Evolutionary conservation across 2,797 vertebrate genomes (phyloP), one percentile per base, ranked within the genome.

Genomic region (Potorous gilbertii): DNA sequence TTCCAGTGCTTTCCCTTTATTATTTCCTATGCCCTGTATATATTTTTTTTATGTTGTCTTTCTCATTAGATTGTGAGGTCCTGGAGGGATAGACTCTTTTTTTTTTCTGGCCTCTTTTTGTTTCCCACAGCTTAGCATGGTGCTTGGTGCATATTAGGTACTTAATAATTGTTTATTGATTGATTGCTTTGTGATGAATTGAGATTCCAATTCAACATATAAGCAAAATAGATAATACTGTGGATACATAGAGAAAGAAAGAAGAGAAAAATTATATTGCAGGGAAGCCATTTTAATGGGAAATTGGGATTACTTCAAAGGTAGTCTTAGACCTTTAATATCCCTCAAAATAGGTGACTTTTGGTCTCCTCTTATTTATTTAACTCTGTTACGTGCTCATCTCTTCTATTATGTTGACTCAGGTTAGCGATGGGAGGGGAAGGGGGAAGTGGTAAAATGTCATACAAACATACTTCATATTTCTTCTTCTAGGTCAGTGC

Each of bases 391-490:
- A 87, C 0, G 0, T 56, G 94, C 81, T 74, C 87, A 59, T 94
- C 27, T 95, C 46, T 94, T 87, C 91, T 95, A 0, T 62, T 90
- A 13, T 94, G 24, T 93, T 94, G 92, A 55, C 94, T 24, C 10
- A 87, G 40, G 40, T 87, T 50, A 50, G 74, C 21, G 50, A 96
- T 91, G 90, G 92, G 10, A 94, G 92, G 92, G 40, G 14, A 90
- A 6, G 93, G 54, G 27, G 27, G 28, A n/a, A 96, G 94, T 40
- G 93, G 74, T 55, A 93, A 93, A 96, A 94, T 94, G 74, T 91
- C 90, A 95, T 28, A 55, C 91, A 96, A 92, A 94, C 59, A 89
- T 66, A 66, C 18, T 55, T 57, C 50, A 74, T 91, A 29, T 0
- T 90, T 92, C 94, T 92, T 29, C 27, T 29, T 16, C 89, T 92